These are phyloP conservation scores for Eupelmus urozonus DNA, from an alignment of 2,888 invertebrate species.

Conservation along the genomic window DNA sequence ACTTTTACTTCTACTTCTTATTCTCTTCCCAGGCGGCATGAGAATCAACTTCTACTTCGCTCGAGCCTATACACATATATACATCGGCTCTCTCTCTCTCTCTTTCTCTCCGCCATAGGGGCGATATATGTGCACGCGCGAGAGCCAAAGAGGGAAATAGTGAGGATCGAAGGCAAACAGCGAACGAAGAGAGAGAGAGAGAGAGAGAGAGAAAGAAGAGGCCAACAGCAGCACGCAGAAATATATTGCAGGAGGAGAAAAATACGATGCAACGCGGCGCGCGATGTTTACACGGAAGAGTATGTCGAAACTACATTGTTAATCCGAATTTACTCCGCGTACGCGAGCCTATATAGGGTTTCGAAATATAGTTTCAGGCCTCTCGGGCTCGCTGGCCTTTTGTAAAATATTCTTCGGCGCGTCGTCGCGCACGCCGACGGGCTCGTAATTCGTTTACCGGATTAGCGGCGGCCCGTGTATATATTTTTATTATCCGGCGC, in stretches of 20 bases:
- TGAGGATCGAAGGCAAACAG: background rate
- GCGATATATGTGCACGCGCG: background rate
- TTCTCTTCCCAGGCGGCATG: conserved; percentile 40
- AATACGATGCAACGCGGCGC: background rate
- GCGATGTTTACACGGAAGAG: conserved; percentile 29
- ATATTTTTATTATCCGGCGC: no score
- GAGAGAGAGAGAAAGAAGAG: conserved; percentile 17
- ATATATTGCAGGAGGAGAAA: background rate
- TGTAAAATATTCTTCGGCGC: background rate
- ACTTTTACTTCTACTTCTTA: conserved; percentile 46
- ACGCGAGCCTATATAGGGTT: background rate
- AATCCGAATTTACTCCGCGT: conserved; percentile 13
- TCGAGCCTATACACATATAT: no score
- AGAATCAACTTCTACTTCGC: conserved; percentile 38
- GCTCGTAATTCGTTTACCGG: background rate
- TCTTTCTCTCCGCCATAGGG: background rate
- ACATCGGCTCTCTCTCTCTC: conserved; percentile 8
- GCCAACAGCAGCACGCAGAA: background rate
- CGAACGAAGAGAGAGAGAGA: conserved; percentile 17
- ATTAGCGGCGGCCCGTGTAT: background rate
- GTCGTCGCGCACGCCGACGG: no score
- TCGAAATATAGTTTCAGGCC: background rate
- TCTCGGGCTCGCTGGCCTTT: background rate
- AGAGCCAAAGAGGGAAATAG: background rate
- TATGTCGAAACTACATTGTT: background rate